Base-by-base conservation (phyloP, 2,797 vertebrate species). In the Anomalospiza imberbis region DNA sequence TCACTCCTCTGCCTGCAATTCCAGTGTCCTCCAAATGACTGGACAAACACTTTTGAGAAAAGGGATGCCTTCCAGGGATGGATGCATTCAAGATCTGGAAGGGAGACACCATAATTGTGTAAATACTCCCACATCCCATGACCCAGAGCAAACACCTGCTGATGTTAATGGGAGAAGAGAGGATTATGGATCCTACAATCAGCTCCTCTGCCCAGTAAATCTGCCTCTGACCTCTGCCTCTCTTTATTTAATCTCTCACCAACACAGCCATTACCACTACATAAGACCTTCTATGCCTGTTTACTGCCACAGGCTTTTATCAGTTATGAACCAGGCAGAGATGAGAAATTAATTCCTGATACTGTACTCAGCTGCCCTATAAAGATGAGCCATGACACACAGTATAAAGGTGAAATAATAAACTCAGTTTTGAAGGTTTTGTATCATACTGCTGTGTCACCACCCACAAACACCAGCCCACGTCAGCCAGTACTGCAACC, bases 91-190 rank as follows among this genome's bases (percentile, higher is more conserved):
- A 70, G 54, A 72, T 55, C 90, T 86, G 77, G 85, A 94, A 81
- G 53, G 45, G 40, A 78, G 55, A 70, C 83, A 62, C 76, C 28
- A 29, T 78, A 72, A 91, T 80, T 77, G 62, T 32, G 44, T 94
- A 94, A 95, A 95, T 84, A 91, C 70, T 75, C 83, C 79, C 76
- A 94, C 79, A 95, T 89, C 67, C 45, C 81, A 79, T 70, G 86
- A 92, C 79, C 63, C 75, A 85, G 81, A 96, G 63, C 45, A 90
- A 93, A 78, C 76, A 79, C 87, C 78, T 93, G 91, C 90, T 94
- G 80, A 94, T 90, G 70, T 61, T 94, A 94, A 94, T 70, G 76
- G 93, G 28, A 91, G 79, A 91, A 89, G 94, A 92, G 81, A 83
- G 93, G 89, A 95, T 92, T 96, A 93, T 2, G 4, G 60, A 55